Base-by-base conservation (phyloP, 2,113 vertebrate genomes). In the Melanerpes aurifrons region DNA sequence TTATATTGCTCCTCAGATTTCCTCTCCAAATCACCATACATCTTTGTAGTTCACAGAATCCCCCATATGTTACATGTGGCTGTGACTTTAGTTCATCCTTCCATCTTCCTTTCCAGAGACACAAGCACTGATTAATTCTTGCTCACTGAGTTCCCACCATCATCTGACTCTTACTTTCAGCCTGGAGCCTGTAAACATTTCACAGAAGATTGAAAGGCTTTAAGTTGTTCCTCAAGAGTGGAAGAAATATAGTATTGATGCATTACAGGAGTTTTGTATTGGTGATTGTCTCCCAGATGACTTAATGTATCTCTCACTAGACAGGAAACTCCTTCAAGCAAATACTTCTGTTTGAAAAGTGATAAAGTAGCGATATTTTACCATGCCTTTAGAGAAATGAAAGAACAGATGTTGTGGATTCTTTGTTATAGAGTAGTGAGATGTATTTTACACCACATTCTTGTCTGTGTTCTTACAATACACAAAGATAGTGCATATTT, bases 251-350 rank as follows among this genome's bases (percentile, higher is more conserved):
- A 28, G 17, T 48, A 45, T 29, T 54, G 56, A n/a, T 29, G 18
- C 35, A 40, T 28, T 54, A n/a, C 54, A 58, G 37, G 15, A 66
- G 37, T 32, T 31, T 35, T 37, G 16, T 29, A 8, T 18, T 11
- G 12, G 21, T 25, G 22, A 56, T 26, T 21, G 12, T 11, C 47
- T 74, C 28, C 15, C 35, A 32, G 1, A 31, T 15, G 14, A 21
- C 37, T 69, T 58, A 22, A 43, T 16, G 9, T 53, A 3, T 26
- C 12, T 90, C 31, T 77, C 48, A 32, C 17, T n/a, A n/a, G 9
- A 14, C 10, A n/a, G 0, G 0, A 29, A 85, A 3, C 5, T 48
- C 15, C 14, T n/a, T 28, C 22, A 31, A 69, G 10, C 24, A 70
- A 37, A 58, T 58, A 17, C 11, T 40, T 29, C 28, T 19, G 0